Conservation (phyloP, 2,888 invertebrate species). For the Perithous albicinctus region DNA sequence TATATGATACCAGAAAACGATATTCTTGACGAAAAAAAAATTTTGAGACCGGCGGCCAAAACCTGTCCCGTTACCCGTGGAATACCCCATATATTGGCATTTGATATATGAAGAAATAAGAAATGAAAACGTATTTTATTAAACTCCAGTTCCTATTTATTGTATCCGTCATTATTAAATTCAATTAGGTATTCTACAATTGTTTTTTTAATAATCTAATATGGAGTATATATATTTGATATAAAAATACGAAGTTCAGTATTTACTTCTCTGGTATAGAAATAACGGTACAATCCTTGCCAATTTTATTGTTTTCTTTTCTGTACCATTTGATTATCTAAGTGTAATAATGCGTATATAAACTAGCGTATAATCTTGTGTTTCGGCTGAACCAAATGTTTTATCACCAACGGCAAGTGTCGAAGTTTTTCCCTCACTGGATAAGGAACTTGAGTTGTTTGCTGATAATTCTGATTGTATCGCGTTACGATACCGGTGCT, state of each 20-base stretch:
- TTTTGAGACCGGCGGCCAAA: no score
- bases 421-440: constrained; percentile 85
- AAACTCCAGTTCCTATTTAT: constrained; percentile 5
- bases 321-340: constrained; percentile 13
- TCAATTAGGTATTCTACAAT: constrained; percentile 23
- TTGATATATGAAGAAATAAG: neutral
- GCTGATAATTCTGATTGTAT: constrained; percentile 78
- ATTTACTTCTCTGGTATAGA: constrained; percentile 9
- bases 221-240: constrained; percentile 20
- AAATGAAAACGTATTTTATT: neutral
- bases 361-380: constrained; percentile 78
- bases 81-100: no score
- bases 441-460: constrained; percentile 76
- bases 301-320: constrained; percentile 22
- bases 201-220: constrained; percentile 18
- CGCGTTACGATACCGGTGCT: constrained; percentile 75
- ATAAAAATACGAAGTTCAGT: constrained; percentile 17
- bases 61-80: no score
- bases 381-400: constrained; percentile 82
- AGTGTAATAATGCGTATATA: constrained; percentile 20
- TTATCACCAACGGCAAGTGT: constrained; percentile 85
- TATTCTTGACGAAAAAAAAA: no score
- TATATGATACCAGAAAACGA: no score
- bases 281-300: neutral
- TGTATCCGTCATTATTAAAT: constrained; percentile 36